Evolutionary conservation across 2,113 vertebrate genomes (phyloP).

Genomic region (Origma solitaria): DNA sequence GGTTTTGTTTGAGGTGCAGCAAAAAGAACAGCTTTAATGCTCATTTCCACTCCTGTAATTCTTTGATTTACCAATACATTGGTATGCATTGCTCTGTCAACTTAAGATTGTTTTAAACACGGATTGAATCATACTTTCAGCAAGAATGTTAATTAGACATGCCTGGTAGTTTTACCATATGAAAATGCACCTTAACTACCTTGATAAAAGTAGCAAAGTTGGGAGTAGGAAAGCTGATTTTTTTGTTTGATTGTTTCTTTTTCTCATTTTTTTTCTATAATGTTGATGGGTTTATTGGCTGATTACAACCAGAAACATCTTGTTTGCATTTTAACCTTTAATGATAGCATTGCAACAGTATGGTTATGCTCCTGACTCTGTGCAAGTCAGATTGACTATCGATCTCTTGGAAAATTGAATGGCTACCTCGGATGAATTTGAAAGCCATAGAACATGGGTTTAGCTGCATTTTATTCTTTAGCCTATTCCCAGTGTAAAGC

Average conservation of each 20-base stretch:
- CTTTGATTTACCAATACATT: not conserved
- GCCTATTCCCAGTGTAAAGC: not conserved
- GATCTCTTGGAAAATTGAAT: not conserved
- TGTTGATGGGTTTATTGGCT: not conserved
- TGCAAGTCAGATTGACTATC: not conserved
- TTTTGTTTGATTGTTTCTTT: not conserved
- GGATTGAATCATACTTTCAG: not conserved
- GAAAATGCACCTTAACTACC: not conserved
- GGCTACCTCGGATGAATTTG: not conserved
- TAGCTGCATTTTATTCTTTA: not conserved
- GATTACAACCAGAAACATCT: not conserved
- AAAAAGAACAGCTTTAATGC: not conserved
- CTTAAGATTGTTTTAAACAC: not conserved
- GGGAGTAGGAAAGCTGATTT: not conserved
- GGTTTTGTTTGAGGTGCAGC: not conserved
- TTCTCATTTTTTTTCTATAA: not conserved
- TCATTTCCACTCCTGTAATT: not conserved
- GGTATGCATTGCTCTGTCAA: not conserved
- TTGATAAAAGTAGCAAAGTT: not conserved
- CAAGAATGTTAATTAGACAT: not conserved
- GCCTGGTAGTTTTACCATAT: not conserved
- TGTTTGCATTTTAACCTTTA: not conserved
- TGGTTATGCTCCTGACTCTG: not conserved
- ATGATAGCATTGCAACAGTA: not conserved
- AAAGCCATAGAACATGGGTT: not conserved